phyloP scores from a whole-genome alignment of 2,797 vertebrate species.

The Cetoscarus ocellatus region DNA sequence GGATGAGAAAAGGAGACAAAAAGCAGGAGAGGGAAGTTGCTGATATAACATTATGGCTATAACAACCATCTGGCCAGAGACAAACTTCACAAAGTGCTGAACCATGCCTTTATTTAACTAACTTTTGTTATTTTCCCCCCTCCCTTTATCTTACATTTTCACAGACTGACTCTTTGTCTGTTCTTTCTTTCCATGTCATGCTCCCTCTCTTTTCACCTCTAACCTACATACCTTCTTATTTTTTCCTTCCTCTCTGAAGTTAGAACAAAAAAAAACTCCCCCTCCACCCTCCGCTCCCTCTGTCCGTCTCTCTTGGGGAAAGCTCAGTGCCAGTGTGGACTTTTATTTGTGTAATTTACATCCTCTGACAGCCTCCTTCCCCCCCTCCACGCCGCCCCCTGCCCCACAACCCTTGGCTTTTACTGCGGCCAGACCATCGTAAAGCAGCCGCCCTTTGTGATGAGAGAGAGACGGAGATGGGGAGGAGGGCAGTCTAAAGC shows the following conservation, averaged over 20 bases:
- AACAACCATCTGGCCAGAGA: no score
- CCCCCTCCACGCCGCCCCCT: constrained; percentile 10
- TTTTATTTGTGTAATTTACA: constrained; percentile 85
- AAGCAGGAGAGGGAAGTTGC: no score
- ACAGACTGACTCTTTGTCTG: not conserved
- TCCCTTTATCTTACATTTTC: not conserved
- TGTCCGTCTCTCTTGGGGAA: constrained; percentile 52
- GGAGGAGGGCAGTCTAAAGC: constrained; percentile 54
- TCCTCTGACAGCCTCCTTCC: constrained; percentile 74
- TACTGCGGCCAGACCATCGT: constrained; percentile 77
- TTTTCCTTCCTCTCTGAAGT: constrained; percentile 49
- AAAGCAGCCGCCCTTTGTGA: constrained; percentile 80
- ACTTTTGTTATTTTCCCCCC: no score
- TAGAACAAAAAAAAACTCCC: constrained; percentile 45
- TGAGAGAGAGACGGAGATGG: constrained; percentile 48
- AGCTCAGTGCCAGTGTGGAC: constrained; percentile 69
- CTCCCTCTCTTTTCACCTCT: constrained; percentile 14
- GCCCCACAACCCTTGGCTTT: constrained; percentile 68
- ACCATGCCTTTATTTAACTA: no score
- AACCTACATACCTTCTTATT: constrained; percentile 15
- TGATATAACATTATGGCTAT: no score
- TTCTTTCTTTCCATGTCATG: constrained; percentile 5
- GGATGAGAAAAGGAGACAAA: no score
- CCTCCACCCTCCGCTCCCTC: constrained; percentile 9
- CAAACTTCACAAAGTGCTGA: no score